Evolutionary conservation across 2,113 vertebrate species (phyloP).

Genomic region (Nycticorax nycticorax): DNA sequence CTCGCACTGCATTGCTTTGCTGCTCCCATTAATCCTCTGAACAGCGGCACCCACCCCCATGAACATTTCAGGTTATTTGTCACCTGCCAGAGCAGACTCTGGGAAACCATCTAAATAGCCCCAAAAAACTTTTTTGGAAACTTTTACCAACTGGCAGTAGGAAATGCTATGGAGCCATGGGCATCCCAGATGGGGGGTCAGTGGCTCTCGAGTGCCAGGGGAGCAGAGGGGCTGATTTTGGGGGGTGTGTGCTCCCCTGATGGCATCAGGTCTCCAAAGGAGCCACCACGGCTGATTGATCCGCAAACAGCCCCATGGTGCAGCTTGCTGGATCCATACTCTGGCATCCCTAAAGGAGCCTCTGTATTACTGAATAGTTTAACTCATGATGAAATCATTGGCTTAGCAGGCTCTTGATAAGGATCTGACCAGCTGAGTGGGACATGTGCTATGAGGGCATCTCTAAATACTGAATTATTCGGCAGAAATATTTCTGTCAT

Average conservation of each 20-base stretch:
- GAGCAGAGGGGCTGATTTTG: not conserved
- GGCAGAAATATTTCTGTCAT: not conserved
- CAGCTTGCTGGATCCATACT: not conserved
- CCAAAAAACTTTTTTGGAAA: not conserved
- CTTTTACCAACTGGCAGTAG: not conserved
- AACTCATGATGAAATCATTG: not conserved
- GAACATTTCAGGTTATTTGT: not conserved
- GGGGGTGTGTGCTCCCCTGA: not conserved
- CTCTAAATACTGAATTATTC: not conserved
- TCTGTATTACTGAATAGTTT: not conserved
- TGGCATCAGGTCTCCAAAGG: not conserved
- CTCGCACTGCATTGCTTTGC: not conserved
- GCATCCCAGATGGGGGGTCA: not conserved
- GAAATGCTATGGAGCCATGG: rapidly evolving
- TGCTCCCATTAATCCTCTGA: rapidly evolving
- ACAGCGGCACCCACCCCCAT: not conserved
- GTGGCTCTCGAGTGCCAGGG: not conserved
- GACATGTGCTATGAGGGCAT: rapidly evolving
- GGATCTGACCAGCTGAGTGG: not conserved
- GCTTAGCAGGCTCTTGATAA: not conserved
- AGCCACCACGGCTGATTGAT: not conserved
- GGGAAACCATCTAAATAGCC: not conserved
- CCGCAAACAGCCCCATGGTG: not conserved
- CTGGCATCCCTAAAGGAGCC: not conserved
- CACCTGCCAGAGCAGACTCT: not conserved